phyloP scores from a whole-genome alignment of 2,797 vertebrate species.

The Thamnophis elegans region DNA sequence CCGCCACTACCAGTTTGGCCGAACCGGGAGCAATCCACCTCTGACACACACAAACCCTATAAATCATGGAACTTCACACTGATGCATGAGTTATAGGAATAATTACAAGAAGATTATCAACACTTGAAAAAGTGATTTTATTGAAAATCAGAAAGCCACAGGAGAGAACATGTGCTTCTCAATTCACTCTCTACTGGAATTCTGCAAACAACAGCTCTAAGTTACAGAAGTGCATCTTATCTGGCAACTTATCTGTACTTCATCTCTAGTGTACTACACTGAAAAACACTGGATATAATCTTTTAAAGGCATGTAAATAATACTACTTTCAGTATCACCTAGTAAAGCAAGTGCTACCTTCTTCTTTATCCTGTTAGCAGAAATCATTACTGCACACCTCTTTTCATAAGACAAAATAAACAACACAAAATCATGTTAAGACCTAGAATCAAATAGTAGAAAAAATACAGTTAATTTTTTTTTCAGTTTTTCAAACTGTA shows the following conservation, averaged over 20 bases:
- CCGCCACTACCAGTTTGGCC: no score
- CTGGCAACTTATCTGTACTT: conserved; percentile 41
- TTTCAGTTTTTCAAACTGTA: conserved; percentile 40
- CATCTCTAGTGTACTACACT: conserved; percentile 18
- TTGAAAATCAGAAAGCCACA: background rate
- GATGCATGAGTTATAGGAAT: rapidly evolving
- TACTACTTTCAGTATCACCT: conserved; percentile 69
- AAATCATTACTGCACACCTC: conserved; percentile 70
- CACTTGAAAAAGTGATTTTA: conserved; percentile 11
- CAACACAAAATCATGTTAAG: conserved; percentile 57
- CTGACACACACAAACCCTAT: background rate
- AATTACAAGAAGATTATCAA: background rate
- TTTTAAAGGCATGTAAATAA: conserved; percentile 59
- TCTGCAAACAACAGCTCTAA: conserved; percentile 22
- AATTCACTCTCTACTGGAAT: background rate
- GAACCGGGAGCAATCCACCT: no score
- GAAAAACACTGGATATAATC: conserved; percentile 54
- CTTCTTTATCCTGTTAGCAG: conserved; percentile 66
- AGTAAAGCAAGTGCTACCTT: conserved; percentile 65
- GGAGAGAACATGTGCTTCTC: background rate
- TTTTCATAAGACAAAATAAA: conserved; percentile 66
- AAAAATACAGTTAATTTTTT: conserved; percentile 59
- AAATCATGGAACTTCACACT: conserved; percentile 11
- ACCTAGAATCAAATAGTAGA: conserved; percentile 55
- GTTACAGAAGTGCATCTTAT: conserved; percentile 30